phyloP scores from a whole-genome alignment of 2,888 invertebrate species.

The Sisyra terminalis region DNA sequence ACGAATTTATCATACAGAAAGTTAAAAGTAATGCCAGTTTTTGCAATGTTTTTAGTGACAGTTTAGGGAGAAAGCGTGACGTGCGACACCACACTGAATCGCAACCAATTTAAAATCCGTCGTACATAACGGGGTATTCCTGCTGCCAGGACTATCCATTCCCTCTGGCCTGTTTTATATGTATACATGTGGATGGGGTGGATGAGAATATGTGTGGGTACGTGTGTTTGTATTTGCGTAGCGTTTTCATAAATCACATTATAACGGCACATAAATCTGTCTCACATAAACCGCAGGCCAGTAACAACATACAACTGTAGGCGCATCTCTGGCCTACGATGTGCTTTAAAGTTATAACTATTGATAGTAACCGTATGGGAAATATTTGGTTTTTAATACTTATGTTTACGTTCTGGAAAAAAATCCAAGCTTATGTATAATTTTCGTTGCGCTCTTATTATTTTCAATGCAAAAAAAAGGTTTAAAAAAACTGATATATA shows the following conservation, averaged over 20 bases:
- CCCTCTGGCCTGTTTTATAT: not conserved
- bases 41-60: slow-evolving; percentile 1
- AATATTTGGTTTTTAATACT: too few species aligned
- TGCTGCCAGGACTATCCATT: not conserved
- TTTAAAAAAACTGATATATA: too few species aligned
- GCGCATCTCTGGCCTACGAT: too few species aligned
- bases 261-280: slow-evolving; percentile 26
- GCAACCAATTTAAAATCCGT: slow-evolving; percentile 14
- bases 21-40: slow-evolving; percentile 5
- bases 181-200: slow-evolving; percentile 4
- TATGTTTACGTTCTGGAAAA: too few species aligned
- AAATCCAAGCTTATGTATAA: too few species aligned
- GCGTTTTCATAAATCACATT: slow-evolving; percentile 23
- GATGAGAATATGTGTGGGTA: not conserved
- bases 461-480: too few species aligned
- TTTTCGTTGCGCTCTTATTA: too few species aligned
- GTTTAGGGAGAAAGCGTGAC: slow-evolving; percentile 5
- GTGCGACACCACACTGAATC: slow-evolving; percentile 12
- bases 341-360: too few species aligned
- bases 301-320: not conserved
- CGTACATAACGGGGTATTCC: not conserved
- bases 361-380: too few species aligned
- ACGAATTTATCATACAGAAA: slow-evolving; percentile 2
- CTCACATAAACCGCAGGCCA: slow-evolving; percentile 21
- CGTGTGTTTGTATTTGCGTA: slow-evolving; percentile 18